These are phyloP conservation scores for Caenorhabditis sp. DNA, from an alignment of 2,888 invertebrate genomes.

Conservation along the genomic window DNA sequence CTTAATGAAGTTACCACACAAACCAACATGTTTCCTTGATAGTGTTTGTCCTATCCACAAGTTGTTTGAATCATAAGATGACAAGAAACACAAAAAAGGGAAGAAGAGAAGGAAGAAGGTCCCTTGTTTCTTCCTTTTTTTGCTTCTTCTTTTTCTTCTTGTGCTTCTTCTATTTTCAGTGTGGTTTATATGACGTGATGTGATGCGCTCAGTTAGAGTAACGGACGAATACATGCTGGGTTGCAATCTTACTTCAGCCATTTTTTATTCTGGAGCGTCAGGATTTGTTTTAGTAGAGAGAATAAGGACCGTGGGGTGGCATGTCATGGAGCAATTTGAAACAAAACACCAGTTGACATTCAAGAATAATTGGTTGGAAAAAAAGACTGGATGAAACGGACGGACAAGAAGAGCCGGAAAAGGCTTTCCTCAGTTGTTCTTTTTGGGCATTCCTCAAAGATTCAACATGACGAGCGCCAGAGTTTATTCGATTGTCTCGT, in stretches of 20 bases:
- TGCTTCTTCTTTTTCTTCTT: constrained; percentile 32
- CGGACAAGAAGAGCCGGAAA: background rate
- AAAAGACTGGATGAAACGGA: constrained; percentile 3
- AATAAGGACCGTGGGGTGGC: constrained; percentile 9
- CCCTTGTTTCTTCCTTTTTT: constrained; percentile 53
- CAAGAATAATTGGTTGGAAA: constrained; percentile 47
- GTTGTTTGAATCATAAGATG: constrained; percentile 61
- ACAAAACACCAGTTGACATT: constrained; percentile 54
- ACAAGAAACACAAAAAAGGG: constrained; percentile 22
- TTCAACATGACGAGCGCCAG: background rate
- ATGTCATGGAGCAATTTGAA: constrained; percentile 61
- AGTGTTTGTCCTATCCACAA: constrained; percentile 43
- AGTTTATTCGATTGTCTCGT: constrained; percentile 4
- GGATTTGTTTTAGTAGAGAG: background rate
- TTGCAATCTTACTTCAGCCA: constrained; percentile 16
- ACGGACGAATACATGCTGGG: background rate
- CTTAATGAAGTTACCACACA: constrained; percentile 42
- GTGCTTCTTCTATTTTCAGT: constrained; percentile 49
- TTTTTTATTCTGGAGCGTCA: constrained; percentile 10
- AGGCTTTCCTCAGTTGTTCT: constrained; percentile 9
- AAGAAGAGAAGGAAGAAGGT: constrained; percentile 14
- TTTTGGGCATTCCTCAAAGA: background rate
- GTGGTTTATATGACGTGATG: constrained; percentile 65
- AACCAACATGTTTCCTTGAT: background rate
- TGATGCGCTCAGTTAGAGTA: constrained; percentile 31